These are phyloP conservation scores for Diaperis boleti DNA, from an alignment of 2,888 invertebrate species.

Conservation along the genomic window DNA sequence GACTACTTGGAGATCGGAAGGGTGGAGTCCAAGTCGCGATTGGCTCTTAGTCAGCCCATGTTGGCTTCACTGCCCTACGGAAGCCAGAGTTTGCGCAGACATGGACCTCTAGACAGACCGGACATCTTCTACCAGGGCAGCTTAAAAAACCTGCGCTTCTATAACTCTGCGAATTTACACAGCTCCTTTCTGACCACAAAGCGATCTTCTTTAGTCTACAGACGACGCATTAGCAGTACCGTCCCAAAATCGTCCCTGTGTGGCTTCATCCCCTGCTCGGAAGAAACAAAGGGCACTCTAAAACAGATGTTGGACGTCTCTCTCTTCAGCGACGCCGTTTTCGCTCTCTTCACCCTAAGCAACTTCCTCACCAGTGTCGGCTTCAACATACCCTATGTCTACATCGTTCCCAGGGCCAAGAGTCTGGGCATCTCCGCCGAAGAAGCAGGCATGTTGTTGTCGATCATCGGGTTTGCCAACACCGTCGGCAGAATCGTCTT, in stretches of 20 bases:
- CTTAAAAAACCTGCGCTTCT: constrained; percentile 66
- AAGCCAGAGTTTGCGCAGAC: constrained; percentile 64
- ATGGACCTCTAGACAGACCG: constrained; percentile 84
- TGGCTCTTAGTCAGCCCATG: constrained; percentile 80
- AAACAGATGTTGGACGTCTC: constrained; percentile 88
- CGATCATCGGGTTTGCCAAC: constrained; percentile 88
- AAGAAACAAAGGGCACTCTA: constrained; percentile 78
- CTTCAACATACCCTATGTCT: constrained; percentile 94
- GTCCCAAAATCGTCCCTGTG: constrained; percentile 61
- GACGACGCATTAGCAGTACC: constrained; percentile 42
- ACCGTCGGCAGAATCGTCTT: constrained; percentile 90
- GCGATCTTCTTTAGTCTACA: constrained; percentile 51
- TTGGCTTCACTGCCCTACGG: constrained; percentile 68
- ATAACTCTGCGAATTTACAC: constrained; percentile 58
- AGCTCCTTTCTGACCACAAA: constrained; percentile 52
- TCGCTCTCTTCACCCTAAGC: constrained; percentile 90
- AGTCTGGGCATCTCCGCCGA: constrained; percentile 70
- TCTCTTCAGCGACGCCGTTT: constrained; percentile 86
- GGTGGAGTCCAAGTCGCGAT: constrained; percentile 67
- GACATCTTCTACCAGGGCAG: constrained; percentile 93
- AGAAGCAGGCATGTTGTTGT: constrained; percentile 78
- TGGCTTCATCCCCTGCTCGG: constrained; percentile 72
- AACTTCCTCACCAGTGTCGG: constrained; percentile 97
- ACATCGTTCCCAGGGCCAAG: constrained; percentile 81
- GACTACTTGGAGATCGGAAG: too few species aligned